Evolutionary conservation across 92 coral and sea anemone genomes (phyloP).

Genomic region (Zoanthus sociatus): DNA sequence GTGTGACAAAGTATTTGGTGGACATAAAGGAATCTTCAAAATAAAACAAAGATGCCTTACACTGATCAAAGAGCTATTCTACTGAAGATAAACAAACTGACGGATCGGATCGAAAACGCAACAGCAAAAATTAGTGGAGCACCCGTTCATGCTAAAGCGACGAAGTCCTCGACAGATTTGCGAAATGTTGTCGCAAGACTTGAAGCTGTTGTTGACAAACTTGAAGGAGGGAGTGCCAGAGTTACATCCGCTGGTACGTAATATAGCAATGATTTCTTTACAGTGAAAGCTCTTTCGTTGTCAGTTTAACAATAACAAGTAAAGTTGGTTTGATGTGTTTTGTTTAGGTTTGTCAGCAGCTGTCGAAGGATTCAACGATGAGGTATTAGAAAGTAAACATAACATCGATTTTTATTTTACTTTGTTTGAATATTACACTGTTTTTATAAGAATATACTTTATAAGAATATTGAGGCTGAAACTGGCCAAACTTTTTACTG

Average conservation of each 20-base stretch:
- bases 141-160: conserved; percentile 20
- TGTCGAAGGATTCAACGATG: conserved; percentile 30
- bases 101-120: conserved; percentile 46
- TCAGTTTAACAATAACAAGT: background rate
- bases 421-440: background rate
- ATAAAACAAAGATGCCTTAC: conserved; percentile 28
- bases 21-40: background rate
- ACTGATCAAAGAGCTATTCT: conserved; percentile 44
- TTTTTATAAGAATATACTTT: background rate
- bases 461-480: too few relatives aligned
- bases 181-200: conserved; percentile 55
- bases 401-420: too few relatives aligned
- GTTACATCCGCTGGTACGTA: conserved; percentile 10
- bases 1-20: conserved; percentile 28
- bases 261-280: background rate
- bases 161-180: conserved; percentile 49
- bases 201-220: conserved; percentile 57
- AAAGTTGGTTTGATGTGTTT: background rate
- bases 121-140: conserved; percentile 37
- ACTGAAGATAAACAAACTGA: conserved; percentile 23
- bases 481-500: background rate
- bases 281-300: background rate
- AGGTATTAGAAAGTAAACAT: background rate
- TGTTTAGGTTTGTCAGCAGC: conserved; percentile 17
- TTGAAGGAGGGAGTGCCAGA: conserved; percentile 51